These are phyloP conservation scores for Haemorhous mexicanus DNA, from an alignment of 2,113 vertebrate species.

Conservation along the genomic window DNA sequence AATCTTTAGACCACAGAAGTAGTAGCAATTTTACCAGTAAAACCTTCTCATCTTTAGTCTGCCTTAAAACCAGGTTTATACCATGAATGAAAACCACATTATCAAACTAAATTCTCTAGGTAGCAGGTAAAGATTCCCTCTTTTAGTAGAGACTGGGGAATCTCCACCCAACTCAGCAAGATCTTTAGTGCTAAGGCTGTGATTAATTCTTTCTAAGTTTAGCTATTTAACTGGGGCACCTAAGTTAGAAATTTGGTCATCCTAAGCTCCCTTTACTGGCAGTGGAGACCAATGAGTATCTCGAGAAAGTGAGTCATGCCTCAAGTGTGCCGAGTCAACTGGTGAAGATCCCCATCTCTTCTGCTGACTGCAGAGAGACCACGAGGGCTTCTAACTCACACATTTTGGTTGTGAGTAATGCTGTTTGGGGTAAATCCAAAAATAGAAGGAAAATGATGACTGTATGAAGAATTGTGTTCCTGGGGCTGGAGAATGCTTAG, in stretches of 20 bases:
- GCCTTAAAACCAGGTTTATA: not conserved
- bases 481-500: not conserved
- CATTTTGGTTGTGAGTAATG: not conserved
- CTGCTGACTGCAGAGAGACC: conserved; percentile 5
- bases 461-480: not conserved
- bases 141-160: not conserved
- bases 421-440: not conserved
- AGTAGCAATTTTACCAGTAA: not conserved
- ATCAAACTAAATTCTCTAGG: not conserved
- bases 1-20: not conserved
- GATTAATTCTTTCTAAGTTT: conserved; percentile 36
- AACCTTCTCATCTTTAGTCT: not conserved
- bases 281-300: not conserved
- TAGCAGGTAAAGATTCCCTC: not conserved
- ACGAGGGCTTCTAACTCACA: not conserved
- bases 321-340: not conserved
- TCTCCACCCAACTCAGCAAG: not conserved
- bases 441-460: not conserved
- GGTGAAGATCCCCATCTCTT: not conserved
- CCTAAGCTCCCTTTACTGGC: not conserved
- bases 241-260: conserved; percentile 33
- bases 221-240: not conserved
- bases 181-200: not conserved
- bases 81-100: not conserved
- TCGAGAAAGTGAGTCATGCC: conserved; percentile 31